Evolutionary conservation across 2,113 vertebrate species (phyloP).

Genomic region (Dicrurus megarhynchus): DNA sequence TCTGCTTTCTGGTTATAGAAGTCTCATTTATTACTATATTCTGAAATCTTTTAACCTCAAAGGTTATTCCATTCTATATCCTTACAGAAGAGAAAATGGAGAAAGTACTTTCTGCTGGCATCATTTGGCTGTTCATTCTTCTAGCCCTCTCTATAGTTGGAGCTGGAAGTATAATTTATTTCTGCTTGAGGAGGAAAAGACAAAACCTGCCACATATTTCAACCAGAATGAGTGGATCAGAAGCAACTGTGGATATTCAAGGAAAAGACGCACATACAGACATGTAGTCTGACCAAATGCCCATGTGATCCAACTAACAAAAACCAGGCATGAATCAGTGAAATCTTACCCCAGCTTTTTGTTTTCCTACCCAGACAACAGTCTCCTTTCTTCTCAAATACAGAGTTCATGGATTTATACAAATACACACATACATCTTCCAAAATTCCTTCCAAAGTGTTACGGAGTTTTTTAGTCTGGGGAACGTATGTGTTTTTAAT

Average conservation of each 20-base stretch:
- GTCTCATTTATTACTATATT: background rate
- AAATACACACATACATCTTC: background rate
- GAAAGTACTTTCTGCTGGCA: background rate
- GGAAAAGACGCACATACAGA: background rate
- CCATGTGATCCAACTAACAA: background rate
- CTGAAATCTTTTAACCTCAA: background rate
- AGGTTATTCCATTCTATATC: background rate
- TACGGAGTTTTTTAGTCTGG: background rate
- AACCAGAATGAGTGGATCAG: background rate
- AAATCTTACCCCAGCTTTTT: background rate
- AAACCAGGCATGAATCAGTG: background rate
- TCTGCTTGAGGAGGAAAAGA: background rate
- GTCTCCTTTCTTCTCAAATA: background rate
- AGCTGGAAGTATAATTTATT: background rate
- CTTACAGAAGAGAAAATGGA: background rate
- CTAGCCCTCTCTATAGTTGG: background rate
- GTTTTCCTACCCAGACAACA: background rate
- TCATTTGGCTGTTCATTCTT: background rate
- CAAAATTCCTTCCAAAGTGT: background rate
- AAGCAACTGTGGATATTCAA: background rate
- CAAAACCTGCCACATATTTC: background rate
- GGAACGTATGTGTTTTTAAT: background rate
- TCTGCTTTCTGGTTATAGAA: background rate
- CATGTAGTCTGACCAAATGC: background rate
- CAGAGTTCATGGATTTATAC: background rate